Base-by-base conservation (phyloP, 2,888 invertebrate genomes). In the Choreutis nemorana region DNA sequence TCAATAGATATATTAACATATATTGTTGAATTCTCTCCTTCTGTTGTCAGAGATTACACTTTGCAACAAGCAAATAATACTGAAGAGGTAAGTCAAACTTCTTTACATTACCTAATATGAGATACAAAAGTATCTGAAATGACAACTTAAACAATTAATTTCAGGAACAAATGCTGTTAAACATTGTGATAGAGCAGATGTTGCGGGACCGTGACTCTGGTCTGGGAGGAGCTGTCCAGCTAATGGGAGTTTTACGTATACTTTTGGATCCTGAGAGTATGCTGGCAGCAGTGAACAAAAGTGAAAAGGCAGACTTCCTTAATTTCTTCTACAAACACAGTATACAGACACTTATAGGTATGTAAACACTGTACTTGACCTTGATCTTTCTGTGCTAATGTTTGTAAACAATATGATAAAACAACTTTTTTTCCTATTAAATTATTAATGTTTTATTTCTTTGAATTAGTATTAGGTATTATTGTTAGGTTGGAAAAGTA, bases 241-340 rank as follows among this genome's bases (percentile, higher is more conserved):
- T 99, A 39, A 94, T 95, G 85, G 94, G 96, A 32, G 94, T 98
- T 30, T 79, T 98, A 21, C 87, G 95, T 55, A 86, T 97, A 45
- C 81, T 98, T 16, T 83, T 98, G 28, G 98, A 98, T 70, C 98
- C 98, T 4, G 98, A 98, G 67, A 98, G 97, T 66, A 98, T 98
- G 97, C 81, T 97, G 41, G 89, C 93, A 32, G 87, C 92, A 30
- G 87, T 90, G 30, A 94, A 93, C 70, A 95, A 96, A 75, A 92
- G 94, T 32, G 98, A 99, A 80, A 97, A 97, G 72, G 92, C 94
- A 10, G 98, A 99, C 68, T 99, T 99, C 70, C 84, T 99, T 31
- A 93, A 92, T 68, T 96, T 97, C 72, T 99, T 99, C 79, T 99
- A 99, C 81, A 97, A 96, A 70, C 92, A 96, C 75, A 96, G 96